Conservation (phyloP, 1,140 invertebrate species). For the Trissolcus basalis region DNA sequence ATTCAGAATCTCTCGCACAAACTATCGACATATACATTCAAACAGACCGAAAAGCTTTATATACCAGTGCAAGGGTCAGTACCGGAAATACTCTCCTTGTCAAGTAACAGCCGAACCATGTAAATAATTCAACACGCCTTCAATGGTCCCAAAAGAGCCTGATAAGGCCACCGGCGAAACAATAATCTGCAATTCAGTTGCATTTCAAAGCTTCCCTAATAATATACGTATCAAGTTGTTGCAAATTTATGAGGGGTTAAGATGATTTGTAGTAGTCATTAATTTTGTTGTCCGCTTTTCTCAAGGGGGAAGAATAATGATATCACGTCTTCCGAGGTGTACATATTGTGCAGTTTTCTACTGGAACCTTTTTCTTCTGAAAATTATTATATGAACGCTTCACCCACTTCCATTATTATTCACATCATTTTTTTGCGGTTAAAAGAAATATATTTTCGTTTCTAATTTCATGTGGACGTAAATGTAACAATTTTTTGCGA, state of each 20-base stretch:
- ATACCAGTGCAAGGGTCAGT: conserved; percentile 52
- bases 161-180: conserved; percentile 41
- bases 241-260: conserved; percentile 53
- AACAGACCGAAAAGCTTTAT: conserved; percentile 51
- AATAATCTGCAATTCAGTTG: conserved; percentile 56
- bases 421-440: not conserved
- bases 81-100: conserved; percentile 37
- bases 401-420: not conserved
- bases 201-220: conserved; percentile 49
- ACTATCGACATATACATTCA: conserved; percentile 57
- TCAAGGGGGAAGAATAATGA: conserved; percentile 31
- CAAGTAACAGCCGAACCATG: conserved; percentile 13
- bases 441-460: not conserved
- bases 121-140: conserved; percentile 59
- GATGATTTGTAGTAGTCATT: conserved; percentile 47
- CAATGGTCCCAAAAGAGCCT: conserved; percentile 47
- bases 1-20: conserved; percentile 70
- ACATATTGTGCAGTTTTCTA: conserved; percentile 6
- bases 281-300: conserved; percentile 41
- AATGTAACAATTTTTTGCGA: too few relatives aligned
- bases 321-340: conserved; percentile 15
- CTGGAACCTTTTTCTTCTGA: too few relatives aligned
- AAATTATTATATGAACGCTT: too few relatives aligned
- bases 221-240: conserved; percentile 53
- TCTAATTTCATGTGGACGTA: too few relatives aligned